These are phyloP conservation scores for Galendromus occidentalis DNA, from an alignment of 1,140 invertebrate species.

Conservation along the genomic window DNA sequence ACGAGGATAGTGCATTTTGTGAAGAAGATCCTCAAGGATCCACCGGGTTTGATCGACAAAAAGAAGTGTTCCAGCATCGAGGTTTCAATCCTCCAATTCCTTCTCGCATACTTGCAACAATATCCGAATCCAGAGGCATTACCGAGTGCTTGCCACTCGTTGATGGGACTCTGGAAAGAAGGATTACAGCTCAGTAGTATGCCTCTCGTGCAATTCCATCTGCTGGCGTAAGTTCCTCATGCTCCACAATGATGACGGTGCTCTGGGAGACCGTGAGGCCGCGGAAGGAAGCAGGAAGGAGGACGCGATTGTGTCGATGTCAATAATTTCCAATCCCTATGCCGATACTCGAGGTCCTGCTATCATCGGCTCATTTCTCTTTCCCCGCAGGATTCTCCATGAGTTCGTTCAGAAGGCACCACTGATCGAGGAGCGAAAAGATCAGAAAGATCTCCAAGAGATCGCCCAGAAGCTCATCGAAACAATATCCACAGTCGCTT, in stretches of 20 bases:
- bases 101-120: conserved; percentile 47
- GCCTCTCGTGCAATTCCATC: conserved; percentile 57
- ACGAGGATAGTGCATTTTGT: conserved; percentile 2
- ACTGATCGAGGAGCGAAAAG: conserved; percentile 54
- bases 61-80: conserved; percentile 32
- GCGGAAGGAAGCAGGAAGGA: too few species aligned
- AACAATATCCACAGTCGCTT: conserved; percentile 61
- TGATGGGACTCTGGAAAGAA: conserved; percentile 57
- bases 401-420: conserved; percentile 67
- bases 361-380: conserved; percentile 13
- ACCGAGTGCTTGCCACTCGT: conserved; percentile 50
- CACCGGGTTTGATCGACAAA: conserved; percentile 17
- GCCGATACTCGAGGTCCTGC: too few species aligned
- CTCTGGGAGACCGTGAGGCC: too few species aligned
- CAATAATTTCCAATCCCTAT: too few species aligned
- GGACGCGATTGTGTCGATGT: too few species aligned
- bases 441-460: conserved; percentile 49
- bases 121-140: conserved; percentile 41
- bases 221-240: conserved; percentile 39
- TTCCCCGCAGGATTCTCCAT: conserved; percentile 42
- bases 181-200: conserved; percentile 31
- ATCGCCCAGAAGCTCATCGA: conserved; percentile 46
- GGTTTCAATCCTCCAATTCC: conserved; percentile 41
- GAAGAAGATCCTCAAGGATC: conserved; percentile 3
- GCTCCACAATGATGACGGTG: too few species aligned